These are phyloP conservation scores for Scaptomyza montana DNA, from an alignment of 1,140 invertebrate species.

Conservation along the genomic window DNA sequence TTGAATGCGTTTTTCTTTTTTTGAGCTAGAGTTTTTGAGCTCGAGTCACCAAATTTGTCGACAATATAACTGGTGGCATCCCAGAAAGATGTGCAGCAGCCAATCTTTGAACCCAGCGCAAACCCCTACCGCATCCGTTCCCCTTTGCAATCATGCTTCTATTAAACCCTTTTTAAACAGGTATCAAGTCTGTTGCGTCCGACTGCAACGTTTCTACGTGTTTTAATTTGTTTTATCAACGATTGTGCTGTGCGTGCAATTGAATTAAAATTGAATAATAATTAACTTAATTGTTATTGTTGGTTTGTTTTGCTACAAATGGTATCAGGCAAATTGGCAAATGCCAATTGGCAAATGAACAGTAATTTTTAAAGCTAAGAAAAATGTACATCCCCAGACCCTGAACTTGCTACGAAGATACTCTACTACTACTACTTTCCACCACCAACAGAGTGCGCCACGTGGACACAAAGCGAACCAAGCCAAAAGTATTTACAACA, in stretches of 20 bases:
- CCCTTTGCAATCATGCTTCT: no score
- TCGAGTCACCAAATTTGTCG: no score
- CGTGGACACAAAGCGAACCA: slow-evolving; percentile 50
- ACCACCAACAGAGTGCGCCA: slow-evolving; percentile 42
- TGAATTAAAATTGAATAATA: slow-evolving; percentile 62
- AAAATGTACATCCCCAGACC: slow-evolving; percentile 50
- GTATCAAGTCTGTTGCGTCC: no score
- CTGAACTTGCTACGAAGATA: slow-evolving; percentile 50
- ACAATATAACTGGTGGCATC: no score
- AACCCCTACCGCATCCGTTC: no score
- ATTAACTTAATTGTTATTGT: slow-evolving; percentile 54
- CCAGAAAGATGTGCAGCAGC: no score
- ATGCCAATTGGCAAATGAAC: slow-evolving; percentile 24
- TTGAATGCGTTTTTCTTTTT: no score
- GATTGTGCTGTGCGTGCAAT: slow-evolving; percentile 37
- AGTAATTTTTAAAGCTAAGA: slow-evolving; percentile 34
- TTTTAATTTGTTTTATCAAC: slow-evolving; percentile 39
- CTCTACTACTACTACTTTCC: not conserved
- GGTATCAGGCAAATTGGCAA: slow-evolving; percentile 13
- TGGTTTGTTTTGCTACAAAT: slow-evolving; percentile 10
- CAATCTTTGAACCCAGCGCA: no score
- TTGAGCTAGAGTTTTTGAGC: no score
- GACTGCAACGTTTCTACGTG: no score
- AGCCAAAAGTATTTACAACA: slow-evolving; percentile 66
- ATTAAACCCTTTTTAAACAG: no score